These are phyloP conservation scores for Harpalus rubripes DNA, from an alignment of 2,888 invertebrate genomes.

Conservation along the genomic window DNA sequence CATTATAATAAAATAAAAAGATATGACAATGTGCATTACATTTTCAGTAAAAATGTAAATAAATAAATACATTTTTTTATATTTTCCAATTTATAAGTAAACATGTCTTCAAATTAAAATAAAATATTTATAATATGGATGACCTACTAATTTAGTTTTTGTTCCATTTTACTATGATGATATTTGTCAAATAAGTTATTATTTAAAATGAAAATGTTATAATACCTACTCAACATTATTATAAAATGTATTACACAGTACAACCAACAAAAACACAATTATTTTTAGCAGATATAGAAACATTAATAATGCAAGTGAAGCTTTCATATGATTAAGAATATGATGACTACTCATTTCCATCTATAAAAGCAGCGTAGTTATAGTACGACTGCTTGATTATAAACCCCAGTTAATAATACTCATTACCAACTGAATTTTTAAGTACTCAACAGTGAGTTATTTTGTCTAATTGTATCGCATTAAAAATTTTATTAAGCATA, in stretches of 20 bases:
- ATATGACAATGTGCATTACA: no score
- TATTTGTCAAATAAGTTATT: neutral
- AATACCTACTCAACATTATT: slow-evolving; percentile 24
- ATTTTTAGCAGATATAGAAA: slow-evolving; percentile 17
- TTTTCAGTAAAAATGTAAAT: neutral
- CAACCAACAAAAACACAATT: neutral
- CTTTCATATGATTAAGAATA: slow-evolving; percentile 50
- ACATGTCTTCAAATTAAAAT: neutral
- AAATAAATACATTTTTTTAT: neutral
- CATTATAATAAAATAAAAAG: no score
- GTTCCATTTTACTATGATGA: neutral
- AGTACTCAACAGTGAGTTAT: slow-evolving; percentile 45
- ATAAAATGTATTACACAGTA: slow-evolving; percentile 26
- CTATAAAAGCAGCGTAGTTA: neutral
- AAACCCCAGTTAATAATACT: slow-evolving; percentile 26
- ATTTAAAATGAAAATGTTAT: slow-evolving; percentile 11
- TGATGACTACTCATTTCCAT: slow-evolving; percentile 1
- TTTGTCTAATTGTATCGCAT: slow-evolving; percentile 34
- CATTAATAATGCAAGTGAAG: slow-evolving; percentile 23
- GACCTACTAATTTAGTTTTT: neutral
- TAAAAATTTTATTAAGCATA: slow-evolving; percentile 45
- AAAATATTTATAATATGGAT: neutral
- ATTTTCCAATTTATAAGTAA: neutral
- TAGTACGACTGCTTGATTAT: slow-evolving; percentile 18
- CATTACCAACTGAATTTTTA: slow-evolving; percentile 57